Conservation (phyloP, 2,113 vertebrate species). For the Diadophis punctatus region DNA sequence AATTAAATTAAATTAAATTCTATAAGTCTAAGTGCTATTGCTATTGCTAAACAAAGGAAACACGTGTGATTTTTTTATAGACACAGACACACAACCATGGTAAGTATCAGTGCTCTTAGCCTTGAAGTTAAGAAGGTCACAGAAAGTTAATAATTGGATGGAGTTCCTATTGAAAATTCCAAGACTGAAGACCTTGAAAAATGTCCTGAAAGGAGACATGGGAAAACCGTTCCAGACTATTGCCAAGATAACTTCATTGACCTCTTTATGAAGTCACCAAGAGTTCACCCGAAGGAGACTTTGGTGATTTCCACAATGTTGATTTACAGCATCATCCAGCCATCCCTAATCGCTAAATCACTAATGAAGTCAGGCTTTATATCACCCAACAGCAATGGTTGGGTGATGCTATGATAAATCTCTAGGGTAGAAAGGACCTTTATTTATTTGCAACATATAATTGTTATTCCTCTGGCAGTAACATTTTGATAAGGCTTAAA, state of each 20-base stretch:
- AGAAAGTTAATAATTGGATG: neutral
- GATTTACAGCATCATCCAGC: neutral
- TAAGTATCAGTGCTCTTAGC: neutral
- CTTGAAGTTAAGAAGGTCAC: neutral
- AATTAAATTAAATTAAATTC: no score
- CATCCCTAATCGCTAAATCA: neutral
- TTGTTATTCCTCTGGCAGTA: neutral
- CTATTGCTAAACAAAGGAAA: neutral
- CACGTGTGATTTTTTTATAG: neutral
- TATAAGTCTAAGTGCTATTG: no score
- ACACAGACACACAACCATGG: neutral
- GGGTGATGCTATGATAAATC: neutral
- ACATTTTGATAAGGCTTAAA: neutral
- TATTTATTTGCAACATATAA: neutral
- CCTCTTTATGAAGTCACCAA: neutral
- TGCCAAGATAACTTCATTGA: neutral
- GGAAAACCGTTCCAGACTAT: neutral
- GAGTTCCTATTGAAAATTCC: neutral
- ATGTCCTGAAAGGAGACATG: neutral
- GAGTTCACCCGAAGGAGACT: neutral
- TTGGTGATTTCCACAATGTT: neutral
- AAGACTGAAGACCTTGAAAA: neutral
- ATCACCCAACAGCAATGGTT: neutral
- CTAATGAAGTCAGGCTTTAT: neutral
- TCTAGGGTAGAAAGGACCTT: neutral